Evolutionary conservation across 2,113 vertebrate genomes (phyloP).

Genomic region (Blennius ocellaris): DNA sequence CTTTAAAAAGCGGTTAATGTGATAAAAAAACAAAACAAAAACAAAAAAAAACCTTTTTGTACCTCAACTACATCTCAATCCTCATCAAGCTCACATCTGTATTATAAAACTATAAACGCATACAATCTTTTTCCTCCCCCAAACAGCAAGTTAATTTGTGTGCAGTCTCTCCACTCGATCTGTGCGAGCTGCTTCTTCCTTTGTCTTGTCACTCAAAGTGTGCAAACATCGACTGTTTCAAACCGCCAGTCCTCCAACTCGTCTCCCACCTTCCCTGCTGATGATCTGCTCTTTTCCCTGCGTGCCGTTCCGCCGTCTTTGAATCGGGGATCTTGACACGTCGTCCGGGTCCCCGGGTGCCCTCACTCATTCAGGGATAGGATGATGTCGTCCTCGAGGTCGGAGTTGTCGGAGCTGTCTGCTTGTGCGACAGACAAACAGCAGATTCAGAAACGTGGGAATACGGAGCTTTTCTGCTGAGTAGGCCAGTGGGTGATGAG

Average conservation of each 20-base stretch:
- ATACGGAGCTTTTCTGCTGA: constrained; percentile 20
- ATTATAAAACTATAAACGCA: constrained; percentile 70
- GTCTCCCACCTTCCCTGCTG: constrained; percentile 38
- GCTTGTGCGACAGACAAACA: constrained; percentile 81
- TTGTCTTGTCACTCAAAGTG: constrained; percentile 30
- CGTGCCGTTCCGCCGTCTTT: constrained; percentile 21
- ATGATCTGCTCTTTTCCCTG: constrained; percentile 14
- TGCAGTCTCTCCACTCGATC: constrained; percentile 1
- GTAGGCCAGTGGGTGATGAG: constrained; percentile 35
- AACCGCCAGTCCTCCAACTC: constrained; percentile 58
- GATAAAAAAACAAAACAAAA: constrained; percentile 45
- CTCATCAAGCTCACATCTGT: constrained; percentile 29
- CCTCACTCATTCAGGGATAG: constrained; percentile 88
- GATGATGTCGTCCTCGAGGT: constrained; percentile 98
- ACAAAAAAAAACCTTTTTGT: constrained; percentile 45
- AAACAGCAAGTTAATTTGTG: constrained; percentile 28
- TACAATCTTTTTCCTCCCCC: constrained; percentile 65
- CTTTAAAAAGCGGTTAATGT: constrained; percentile 51
- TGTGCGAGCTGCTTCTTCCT: constrained; percentile 15
- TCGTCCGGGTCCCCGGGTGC: constrained; percentile 14
- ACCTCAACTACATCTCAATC: constrained; percentile 35
- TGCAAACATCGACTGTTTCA: constrained; percentile 40
- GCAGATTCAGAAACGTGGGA: constrained; percentile 43
- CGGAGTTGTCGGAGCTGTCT: constrained; percentile 96
- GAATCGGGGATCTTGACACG: constrained; percentile 36